These are phyloP conservation scores for Anorthoa munda DNA, from an alignment of 2,888 invertebrate genomes.

Conservation along the genomic window DNA sequence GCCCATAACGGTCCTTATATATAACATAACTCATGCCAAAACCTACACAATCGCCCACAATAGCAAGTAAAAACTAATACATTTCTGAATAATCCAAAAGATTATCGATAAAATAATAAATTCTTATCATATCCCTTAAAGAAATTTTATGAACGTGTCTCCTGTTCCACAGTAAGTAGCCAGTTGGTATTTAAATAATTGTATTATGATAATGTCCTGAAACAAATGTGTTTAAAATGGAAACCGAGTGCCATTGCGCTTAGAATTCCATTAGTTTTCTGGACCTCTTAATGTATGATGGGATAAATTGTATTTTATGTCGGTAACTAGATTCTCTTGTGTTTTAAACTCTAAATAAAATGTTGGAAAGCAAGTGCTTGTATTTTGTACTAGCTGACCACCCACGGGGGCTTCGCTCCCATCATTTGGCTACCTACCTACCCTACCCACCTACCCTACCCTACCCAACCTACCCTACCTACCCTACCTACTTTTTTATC, in stretches of 20 bases:
- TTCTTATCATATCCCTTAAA: conserved; percentile 30
- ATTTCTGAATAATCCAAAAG: background rate
- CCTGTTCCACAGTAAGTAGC: conserved; percentile 28
- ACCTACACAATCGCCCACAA: background rate
- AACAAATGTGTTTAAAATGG: conserved; percentile 60
- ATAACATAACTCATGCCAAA: background rate
- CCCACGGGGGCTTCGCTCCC: no score
- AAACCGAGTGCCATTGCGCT: conserved; percentile 47
- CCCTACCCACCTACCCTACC: no score
- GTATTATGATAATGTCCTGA: conserved; percentile 60
- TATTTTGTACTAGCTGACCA: no score
- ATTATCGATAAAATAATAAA: conserved; percentile 21
- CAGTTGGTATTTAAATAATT: conserved; percentile 58
- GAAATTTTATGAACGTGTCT: conserved; percentile 30
- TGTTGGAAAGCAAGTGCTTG: background rate
- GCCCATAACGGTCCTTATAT: no score
- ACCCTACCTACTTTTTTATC: no score
- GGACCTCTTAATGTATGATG: conserved; percentile 35
- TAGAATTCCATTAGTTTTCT: conserved; percentile 51
- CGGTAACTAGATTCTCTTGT: conserved; percentile 7
- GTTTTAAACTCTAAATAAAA: conserved; percentile 12
- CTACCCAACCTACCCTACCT: no score
- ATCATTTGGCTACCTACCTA: no score
- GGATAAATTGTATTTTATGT: conserved; percentile 28
- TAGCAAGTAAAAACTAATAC: background rate